Base-by-base conservation (phyloP, 2,113 vertebrate genomes). In the Bufo bufo region DNA sequence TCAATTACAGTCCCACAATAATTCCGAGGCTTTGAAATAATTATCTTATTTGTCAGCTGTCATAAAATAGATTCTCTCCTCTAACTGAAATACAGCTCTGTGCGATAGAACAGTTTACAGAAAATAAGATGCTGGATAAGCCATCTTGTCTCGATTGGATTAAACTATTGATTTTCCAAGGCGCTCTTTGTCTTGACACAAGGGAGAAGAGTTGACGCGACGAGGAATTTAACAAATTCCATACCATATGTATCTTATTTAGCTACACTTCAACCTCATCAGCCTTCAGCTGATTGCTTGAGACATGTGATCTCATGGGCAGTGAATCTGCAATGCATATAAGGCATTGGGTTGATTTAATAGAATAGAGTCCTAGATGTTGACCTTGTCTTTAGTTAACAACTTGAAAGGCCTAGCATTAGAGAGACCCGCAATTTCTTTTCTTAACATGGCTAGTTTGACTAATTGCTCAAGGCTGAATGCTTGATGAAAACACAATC, bases 291-390 rank as follows among this genome's bases (percentile, higher is more conserved):
- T 95, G 95, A 96, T 96, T 95, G 95, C 91, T 95, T 95, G 92
- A 95, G 95, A 96, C 95, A 96, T 93, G 93, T 89, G 92, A 95
- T 95, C 94, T 96, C 95, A 93, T 94, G 94, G 95, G 95, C 94
- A 93, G 93, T 90, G 93, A 95, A 96, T 95, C 95, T 95, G 95
- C 95, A 95, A 95, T 95, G 94, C 94, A 95, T 95, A 95, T 95
- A 94, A 95, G 94, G 92, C 93, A 92, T 90, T 91, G 93, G 91
- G 91, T 94, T 95, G 95, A 95, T 95, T 96, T 96, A 95, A 96
- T 96, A 94, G 94, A 94, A 94, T 91, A 92, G 93, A 95, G 94
- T 95, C 94, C 94, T 95, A 95, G 92, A 95, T 91, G 87, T 88
- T 96, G 95, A 96, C 95, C 94, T 96, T 96, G 94, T 94, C 94